Evolutionary conservation across 2,888 invertebrate species (phyloP).

Genomic region (Chaetogeoica ovagalla): DNA sequence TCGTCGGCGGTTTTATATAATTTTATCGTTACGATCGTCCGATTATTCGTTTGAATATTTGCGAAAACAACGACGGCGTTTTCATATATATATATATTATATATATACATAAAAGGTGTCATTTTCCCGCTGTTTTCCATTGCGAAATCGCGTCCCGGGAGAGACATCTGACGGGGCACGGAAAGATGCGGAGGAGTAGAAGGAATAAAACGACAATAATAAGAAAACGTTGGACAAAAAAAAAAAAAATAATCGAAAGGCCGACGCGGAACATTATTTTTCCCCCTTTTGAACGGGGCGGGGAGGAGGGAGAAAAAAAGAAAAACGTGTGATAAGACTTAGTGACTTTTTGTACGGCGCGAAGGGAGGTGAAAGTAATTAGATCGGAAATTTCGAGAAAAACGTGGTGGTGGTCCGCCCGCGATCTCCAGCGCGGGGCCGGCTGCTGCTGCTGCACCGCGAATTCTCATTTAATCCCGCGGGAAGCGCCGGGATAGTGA

Average conservation of each 20-base stretch:
- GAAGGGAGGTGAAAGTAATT: constrained; percentile 44
- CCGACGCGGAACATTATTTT: constrained; percentile 51
- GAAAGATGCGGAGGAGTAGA: constrained; percentile 7
- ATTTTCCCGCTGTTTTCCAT: constrained; percentile 45
- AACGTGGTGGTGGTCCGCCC: constrained; percentile 39
- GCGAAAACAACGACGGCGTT: constrained; percentile 4
- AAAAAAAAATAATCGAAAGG: constrained; percentile 28
- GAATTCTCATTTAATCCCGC: constrained; percentile 45
- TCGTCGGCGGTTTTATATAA: too few species aligned
- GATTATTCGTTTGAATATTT: not conserved
- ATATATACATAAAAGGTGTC: constrained; percentile 48
- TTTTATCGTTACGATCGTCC: too few species aligned
- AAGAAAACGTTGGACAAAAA: constrained; percentile 28
- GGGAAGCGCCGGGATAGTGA: constrained; percentile 33
- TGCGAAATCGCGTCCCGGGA: constrained; percentile 45
- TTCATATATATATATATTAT: constrained; percentile 33
- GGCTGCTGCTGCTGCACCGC: not conserved
- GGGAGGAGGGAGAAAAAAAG: not conserved
- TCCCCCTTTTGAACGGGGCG: constrained; percentile 16
- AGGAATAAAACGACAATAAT: constrained; percentile 49
- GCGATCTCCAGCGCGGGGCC: constrained; percentile 18
- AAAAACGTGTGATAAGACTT: constrained; percentile 51
- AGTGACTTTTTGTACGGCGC: constrained; percentile 16
- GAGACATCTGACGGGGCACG: constrained; percentile 43
- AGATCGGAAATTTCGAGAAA: constrained; percentile 50